phyloP scores from a whole-genome alignment of 2,797 vertebrate species.

The Hydrophis major region DNA sequence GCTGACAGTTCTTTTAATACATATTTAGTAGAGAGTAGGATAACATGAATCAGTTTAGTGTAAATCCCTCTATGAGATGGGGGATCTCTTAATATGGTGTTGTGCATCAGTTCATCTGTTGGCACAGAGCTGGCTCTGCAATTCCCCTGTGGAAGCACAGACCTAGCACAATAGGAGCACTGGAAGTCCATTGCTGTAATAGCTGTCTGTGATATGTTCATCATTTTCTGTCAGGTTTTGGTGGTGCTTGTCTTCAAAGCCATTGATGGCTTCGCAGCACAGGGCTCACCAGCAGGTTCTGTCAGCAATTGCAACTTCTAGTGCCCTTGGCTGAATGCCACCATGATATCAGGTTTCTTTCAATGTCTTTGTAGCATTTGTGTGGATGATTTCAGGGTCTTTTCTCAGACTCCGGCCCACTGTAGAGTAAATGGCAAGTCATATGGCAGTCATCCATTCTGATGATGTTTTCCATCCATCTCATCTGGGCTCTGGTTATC shows the following conservation, averaged over 20 bases:
- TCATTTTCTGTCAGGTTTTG: neutral
- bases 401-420: neutral
- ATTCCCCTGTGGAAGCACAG: neutral
- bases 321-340: neutral
- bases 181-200: neutral
- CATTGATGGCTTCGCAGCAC: neutral
- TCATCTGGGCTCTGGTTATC: neutral
- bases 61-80: neutral
- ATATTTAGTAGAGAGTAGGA: neutral
- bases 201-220: neutral
- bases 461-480: neutral
- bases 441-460: neutral
- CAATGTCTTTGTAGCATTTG: neutral
- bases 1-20: constrained; percentile 13
- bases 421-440: neutral
- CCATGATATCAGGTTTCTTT: neutral
- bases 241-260: neutral
- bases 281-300: neutral
- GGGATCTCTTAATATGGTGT: neutral
- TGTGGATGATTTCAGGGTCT: neutral
- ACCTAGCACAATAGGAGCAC: neutral
- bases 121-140: neutral
- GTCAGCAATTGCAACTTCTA: neutral
- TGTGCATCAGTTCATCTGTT: neutral
- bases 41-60: neutral